A percentile compares a stretch with the other conserved stretches of the same genome.
Evolutionary conservation across 2,113 vertebrate species (phyloP).

Genomic region (Corythaixoides concolor): DNA sequence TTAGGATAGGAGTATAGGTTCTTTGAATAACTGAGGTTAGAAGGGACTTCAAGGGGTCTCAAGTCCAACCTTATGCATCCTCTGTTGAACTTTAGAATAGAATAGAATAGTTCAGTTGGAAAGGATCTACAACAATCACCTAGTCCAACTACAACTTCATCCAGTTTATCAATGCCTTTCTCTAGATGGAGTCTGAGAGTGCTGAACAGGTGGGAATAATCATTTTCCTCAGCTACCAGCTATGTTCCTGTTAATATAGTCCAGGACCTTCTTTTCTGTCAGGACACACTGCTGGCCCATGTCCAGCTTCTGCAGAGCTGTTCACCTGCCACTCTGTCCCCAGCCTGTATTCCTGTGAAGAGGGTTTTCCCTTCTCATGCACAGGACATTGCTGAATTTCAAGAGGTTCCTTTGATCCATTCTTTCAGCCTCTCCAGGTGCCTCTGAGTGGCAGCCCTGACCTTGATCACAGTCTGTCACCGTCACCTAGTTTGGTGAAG

Average conservation of each 20-base stretch:
- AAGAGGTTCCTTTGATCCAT: neutral
- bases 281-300: neutral
- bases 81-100: too few relatives aligned
- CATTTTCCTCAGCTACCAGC: neutral
- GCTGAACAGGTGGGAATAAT: neutral
- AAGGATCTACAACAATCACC: neutral
- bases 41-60: neutral
- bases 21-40: neutral
- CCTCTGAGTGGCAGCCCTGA: neutral
- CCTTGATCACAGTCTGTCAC: neutral
- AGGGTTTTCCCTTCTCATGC: neutral
- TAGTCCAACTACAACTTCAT: neutral
- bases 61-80: neutral
- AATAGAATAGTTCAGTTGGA: neutral
- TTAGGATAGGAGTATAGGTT: neutral
- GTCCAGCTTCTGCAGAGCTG: neutral
- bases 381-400: neutral
- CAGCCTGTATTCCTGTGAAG: neutral
- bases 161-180: neutral
- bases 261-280: neutral
- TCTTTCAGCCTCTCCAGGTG: neutral
- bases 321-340: neutral
- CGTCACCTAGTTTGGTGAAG: neutral
- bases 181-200: neutral
- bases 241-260: neutral